These are phyloP conservation scores for Cecidostiba fungosa DNA, from an alignment of 2,888 invertebrate species.

Conservation along the genomic window DNA sequence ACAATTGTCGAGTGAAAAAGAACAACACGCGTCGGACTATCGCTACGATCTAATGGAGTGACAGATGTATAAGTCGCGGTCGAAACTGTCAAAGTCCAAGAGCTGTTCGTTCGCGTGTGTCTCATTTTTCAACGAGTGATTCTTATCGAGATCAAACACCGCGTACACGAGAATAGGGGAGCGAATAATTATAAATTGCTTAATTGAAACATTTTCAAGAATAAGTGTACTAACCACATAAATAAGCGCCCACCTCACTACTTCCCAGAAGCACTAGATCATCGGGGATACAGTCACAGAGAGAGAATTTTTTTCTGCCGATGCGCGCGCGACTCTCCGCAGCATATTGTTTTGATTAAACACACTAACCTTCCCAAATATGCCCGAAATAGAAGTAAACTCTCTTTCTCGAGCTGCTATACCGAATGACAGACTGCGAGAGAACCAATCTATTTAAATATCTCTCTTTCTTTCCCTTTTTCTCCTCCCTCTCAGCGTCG, in stretches of 20 bases:
- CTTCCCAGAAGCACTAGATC: conserved; percentile 55
- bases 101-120: conserved; percentile 3
- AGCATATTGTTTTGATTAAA: conserved; percentile 61
- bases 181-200: not conserved
- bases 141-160: conserved; percentile 23
- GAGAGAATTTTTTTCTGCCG: not conserved
- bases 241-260: conserved; percentile 16
- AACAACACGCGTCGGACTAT: conserved; percentile 11
- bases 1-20: conserved; percentile 14
- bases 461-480: conserved; percentile 34
- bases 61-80: conserved; percentile 49
- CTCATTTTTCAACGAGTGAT: conserved; percentile 38
- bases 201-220: not conserved
- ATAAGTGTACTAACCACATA: not conserved
- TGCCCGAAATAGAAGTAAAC: conserved; percentile 61
- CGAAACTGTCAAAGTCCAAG: conserved; percentile 35
- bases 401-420: not conserved
- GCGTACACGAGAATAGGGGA: not conserved
- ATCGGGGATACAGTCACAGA: not conserved
- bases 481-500: conserved; percentile 58
- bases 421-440: conserved; percentile 49
- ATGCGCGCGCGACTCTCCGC: too few species aligned
- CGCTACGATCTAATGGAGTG: conserved; percentile 29
- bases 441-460: conserved; percentile 66
- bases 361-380: conserved; percentile 58